These are phyloP conservation scores for Glossosoma conforme DNA, from an alignment of 1,140 invertebrate species.

Conservation along the genomic window DNA sequence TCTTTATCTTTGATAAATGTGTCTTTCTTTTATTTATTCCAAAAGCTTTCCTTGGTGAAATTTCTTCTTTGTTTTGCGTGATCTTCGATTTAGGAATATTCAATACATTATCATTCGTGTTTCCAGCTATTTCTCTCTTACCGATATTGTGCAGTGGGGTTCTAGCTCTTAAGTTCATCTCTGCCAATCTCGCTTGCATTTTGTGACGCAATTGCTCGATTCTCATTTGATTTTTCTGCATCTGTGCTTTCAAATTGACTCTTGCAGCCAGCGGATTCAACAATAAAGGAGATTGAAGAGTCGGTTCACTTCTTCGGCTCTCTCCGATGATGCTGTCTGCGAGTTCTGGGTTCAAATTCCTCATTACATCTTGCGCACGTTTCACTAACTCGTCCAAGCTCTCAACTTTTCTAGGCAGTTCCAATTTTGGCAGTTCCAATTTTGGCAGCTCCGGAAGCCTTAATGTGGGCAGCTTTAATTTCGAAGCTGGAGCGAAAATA, in stretches of 20 bases:
- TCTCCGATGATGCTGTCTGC: not conserved
- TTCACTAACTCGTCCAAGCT: constrained; percentile 12
- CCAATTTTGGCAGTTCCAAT: constrained; percentile 2
- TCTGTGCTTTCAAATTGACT: constrained; percentile 1
- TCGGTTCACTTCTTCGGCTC: not conserved
- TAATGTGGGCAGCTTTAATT: no score
- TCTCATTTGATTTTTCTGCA: constrained; percentile 20
- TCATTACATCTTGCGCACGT: constrained; percentile 15
- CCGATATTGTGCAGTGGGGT: not conserved
- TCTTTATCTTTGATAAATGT: not conserved
- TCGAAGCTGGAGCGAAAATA: no score
- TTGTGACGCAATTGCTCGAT: constrained; percentile 18
- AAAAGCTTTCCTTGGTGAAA: not conserved
- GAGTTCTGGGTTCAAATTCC: constrained; percentile 10
- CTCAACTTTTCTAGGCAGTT: not conserved
- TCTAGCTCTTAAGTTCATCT: constrained; percentile 16
- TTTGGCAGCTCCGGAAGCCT: constrained; percentile 1
- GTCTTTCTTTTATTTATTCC: no score
- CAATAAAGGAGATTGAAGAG: constrained; percentile 1
- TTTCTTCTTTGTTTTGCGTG: not conserved
- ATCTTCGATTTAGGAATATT: not conserved
- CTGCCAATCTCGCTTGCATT: constrained; percentile 21
- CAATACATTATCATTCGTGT: not conserved
- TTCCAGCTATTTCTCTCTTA: constrained; percentile 7
- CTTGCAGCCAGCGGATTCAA: not conserved